Conservation (phyloP, 2,888 invertebrate genomes). For the Drosophila hamatofila region DNA sequence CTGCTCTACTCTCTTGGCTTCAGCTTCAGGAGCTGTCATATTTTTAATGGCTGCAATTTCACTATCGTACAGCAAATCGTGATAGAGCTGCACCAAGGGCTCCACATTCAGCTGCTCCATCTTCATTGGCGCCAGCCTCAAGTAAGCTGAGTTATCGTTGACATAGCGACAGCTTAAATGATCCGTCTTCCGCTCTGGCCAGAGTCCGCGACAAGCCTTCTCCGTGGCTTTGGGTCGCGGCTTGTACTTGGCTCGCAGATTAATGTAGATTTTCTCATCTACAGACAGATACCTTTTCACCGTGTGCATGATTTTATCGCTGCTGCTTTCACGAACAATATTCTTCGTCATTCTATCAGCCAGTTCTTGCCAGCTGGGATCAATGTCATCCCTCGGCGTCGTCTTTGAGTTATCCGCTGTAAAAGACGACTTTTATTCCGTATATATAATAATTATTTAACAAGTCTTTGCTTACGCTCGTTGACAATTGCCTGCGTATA, state of each 20-base stretch:
- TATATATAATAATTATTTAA: not conserved
- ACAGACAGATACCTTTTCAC: slow-evolving; percentile 43
- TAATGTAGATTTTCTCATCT: slow-evolving; percentile 39
- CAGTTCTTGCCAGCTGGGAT: slow-evolving; percentile 19
- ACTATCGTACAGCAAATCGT: slow-evolving; percentile 41
- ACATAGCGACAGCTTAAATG: slow-evolving; percentile 37
- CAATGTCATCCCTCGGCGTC: not conserved
- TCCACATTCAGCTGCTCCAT: slow-evolving; percentile 35
- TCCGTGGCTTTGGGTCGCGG: slow-evolving; percentile 26
- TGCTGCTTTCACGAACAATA: slow-evolving; percentile 27
- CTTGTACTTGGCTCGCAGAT: slow-evolving; percentile 19
- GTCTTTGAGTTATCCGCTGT: slow-evolving; percentile 24
- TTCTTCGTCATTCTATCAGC: slow-evolving; percentile 27
- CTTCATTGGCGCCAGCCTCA: slow-evolving; percentile 50
- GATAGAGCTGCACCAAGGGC: slow-evolving; percentile 45
- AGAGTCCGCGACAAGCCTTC: slow-evolving; percentile 48
- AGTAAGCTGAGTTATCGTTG: slow-evolving; percentile 11
- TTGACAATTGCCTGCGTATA: slow-evolving; percentile 47
- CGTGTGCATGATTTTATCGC: slow-evolving; percentile 20
- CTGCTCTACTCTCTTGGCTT: not conserved
- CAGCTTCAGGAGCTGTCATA: not conserved
- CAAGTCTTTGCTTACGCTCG: slow-evolving; percentile 38
- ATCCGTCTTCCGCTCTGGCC: slow-evolving; percentile 19
- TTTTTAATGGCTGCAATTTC: slow-evolving; percentile 34
- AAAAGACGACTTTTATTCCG: not conserved